Conservation (phyloP, 30 jellyfish, hydroid and myxozoan species). For the Turritopsis dohrnii region DNA sequence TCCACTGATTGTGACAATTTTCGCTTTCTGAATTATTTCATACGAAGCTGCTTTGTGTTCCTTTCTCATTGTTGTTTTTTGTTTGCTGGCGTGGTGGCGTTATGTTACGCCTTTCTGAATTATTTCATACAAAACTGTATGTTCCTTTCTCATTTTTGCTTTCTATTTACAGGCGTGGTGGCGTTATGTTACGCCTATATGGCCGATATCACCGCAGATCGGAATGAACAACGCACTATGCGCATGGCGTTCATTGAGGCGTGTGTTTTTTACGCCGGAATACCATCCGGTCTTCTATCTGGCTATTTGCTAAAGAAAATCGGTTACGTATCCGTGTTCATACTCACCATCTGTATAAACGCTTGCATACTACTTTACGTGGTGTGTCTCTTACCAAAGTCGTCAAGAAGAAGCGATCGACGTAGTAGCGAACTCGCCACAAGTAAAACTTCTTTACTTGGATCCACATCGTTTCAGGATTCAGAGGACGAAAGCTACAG, state of each 20-base stretch:
- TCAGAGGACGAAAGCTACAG: neutral
- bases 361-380: constrained; percentile 46
- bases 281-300: constrained; percentile 70
- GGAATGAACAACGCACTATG: constrained; percentile 65
- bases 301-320: constrained; percentile 56
- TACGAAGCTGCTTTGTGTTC: too few species aligned
- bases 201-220: constrained; percentile 73
- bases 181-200: constrained; percentile 78
- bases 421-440: constrained; percentile 18
- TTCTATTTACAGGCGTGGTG: constrained; percentile 74
- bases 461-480: neutral
- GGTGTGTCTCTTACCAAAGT: constrained; percentile 40
- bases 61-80: too few species aligned
- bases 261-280: constrained; percentile 62
- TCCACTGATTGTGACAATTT: too few species aligned
- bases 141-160: too few species aligned
- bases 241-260: constrained; percentile 86
- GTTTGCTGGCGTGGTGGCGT: too few species aligned
- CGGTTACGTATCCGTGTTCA: constrained; percentile 75
- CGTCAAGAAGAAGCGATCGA: neutral
- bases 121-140: too few species aligned
- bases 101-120: too few species aligned
- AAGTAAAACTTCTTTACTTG: neutral
- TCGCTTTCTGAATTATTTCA: too few species aligned
- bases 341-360: constrained; percentile 40